Conservation (phyloP, 2,797 vertebrate genomes). For the Eulemur rubriventer region DNA sequence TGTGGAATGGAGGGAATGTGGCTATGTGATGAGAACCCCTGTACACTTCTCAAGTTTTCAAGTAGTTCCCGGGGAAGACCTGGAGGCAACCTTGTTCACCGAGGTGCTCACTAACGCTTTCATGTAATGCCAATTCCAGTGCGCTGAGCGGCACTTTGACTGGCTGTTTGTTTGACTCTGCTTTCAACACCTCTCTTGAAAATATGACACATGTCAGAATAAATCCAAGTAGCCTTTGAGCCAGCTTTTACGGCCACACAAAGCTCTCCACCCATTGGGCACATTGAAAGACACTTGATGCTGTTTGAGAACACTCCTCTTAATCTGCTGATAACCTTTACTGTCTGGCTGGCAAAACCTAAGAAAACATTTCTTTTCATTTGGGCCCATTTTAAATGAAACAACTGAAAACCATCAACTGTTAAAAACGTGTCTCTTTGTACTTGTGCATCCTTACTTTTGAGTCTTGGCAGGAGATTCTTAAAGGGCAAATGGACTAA, state of each 20-base stretch:
- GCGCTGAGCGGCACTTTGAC: slow-evolving; percentile 64
- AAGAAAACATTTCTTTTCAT: slow-evolving; percentile 55
- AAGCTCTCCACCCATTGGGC: slow-evolving; percentile 34
- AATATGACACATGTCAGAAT: slow-evolving; percentile 71
- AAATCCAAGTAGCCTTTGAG: slow-evolving; percentile 51
- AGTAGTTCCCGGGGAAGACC: slow-evolving; percentile 54
- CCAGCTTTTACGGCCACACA: slow-evolving; percentile 56
- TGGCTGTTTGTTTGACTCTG: slow-evolving; percentile 48
- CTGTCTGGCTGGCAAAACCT: slow-evolving; percentile 42
- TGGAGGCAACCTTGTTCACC: slow-evolving; percentile 6
- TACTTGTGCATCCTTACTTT: slow-evolving; percentile 50
- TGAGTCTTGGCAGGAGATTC: slow-evolving; percentile 61
- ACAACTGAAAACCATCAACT: slow-evolving; percentile 20
- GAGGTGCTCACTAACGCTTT: slow-evolving; percentile 47
- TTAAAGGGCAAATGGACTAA: slow-evolving; percentile 57
- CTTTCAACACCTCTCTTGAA: slow-evolving; percentile 73
- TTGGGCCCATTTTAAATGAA: slow-evolving; percentile 57
- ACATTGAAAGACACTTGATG: slow-evolving; percentile 36
- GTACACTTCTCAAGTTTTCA: slow-evolving; percentile 60
- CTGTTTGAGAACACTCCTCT: slow-evolving; percentile 64
- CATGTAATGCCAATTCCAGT: slow-evolving; percentile 51
- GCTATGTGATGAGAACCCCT: slow-evolving; percentile 31
- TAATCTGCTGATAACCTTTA: slow-evolving; percentile 69
- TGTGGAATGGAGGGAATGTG: slow-evolving; percentile 77
- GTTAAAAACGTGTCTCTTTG: slow-evolving; percentile 59